These are phyloP conservation scores for Pseudocheirus occidentalis DNA, from an alignment of 2,797 vertebrate species.

Conservation along the genomic window DNA sequence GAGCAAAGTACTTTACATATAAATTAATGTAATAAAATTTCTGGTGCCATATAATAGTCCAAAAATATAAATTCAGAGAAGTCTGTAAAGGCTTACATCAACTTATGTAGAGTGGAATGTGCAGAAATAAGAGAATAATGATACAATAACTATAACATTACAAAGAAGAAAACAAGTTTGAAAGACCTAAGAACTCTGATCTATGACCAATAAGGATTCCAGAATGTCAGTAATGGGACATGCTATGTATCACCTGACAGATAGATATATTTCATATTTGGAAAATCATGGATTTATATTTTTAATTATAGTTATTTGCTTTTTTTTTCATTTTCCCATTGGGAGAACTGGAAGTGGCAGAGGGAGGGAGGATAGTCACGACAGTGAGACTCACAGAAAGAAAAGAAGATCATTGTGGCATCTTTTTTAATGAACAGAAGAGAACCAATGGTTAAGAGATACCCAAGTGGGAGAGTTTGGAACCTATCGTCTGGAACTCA, in stretches of 20 bases:
- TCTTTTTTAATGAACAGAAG: background rate
- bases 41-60: background rate
- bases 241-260: background rate
- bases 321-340: background rate
- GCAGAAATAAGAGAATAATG: background rate
- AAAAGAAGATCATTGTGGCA: background rate
- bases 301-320: background rate
- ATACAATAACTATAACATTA: background rate
- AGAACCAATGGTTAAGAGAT: background rate
- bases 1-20: background rate
- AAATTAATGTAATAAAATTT: background rate
- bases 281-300: background rate
- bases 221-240: background rate
- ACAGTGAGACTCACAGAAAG: background rate
- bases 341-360: background rate
- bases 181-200: background rate
- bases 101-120: background rate
- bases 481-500: background rate
- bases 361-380: background rate
- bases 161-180: background rate
- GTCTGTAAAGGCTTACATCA: background rate
- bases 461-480: background rate
- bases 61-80: background rate
- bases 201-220: background rate
- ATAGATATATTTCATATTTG: background rate